Percentiles rank a stretch among this genome's conserved stretches.
Conservation (phyloP, 2,888 invertebrate species). For the Agrochola lychnidis region DNA sequence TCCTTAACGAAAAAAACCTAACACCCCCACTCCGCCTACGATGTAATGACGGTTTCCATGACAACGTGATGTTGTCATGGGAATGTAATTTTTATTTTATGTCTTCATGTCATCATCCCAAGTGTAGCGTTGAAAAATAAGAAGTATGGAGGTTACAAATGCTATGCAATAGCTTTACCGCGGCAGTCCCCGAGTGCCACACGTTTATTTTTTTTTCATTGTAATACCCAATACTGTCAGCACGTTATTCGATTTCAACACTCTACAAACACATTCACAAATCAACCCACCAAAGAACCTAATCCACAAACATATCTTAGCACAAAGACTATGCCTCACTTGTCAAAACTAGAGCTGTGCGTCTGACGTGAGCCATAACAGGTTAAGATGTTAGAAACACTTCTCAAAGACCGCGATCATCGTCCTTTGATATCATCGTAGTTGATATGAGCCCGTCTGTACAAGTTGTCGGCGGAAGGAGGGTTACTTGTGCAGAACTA, state of each 20-base stretch:
- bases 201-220: too few relatives aligned
- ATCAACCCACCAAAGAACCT: background rate
- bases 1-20: too few relatives aligned
- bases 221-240: background rate
- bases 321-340: conserved; percentile 19
- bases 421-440: conserved; percentile 56
- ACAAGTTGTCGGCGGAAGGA: conserved; percentile 36
- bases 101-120: too few relatives aligned
- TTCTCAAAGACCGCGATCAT: conserved; percentile 44
- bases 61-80: too few relatives aligned
- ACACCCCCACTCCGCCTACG: too few relatives aligned
- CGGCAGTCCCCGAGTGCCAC: too few relatives aligned
- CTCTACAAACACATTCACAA: background rate
- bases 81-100: too few relatives aligned
- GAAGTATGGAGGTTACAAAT: too few relatives aligned
- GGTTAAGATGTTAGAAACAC: conserved; percentile 57
- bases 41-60: too few relatives aligned
- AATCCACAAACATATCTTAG: conserved; percentile 4
- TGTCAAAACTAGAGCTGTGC: conserved; percentile 34
- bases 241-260: background rate
- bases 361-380: conserved; percentile 42
- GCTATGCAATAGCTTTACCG: too few relatives aligned
- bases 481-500: conserved; percentile 48
- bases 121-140: too few relatives aligned
- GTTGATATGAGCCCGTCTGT: conserved; percentile 47